These are phyloP conservation scores for Carpatolechia fugitivella DNA, from an alignment of 2,888 invertebrate genomes.

Conservation along the genomic window DNA sequence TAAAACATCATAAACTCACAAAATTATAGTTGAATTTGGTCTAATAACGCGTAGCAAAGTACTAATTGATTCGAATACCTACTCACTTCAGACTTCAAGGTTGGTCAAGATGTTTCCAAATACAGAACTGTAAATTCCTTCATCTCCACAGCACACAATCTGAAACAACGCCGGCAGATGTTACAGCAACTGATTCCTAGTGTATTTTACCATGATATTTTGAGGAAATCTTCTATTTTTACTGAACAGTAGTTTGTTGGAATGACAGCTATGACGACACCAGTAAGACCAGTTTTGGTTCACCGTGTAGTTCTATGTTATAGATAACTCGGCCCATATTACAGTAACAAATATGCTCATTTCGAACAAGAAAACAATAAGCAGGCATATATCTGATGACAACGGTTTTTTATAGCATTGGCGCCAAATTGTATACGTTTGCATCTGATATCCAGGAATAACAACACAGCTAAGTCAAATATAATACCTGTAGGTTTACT, in stretches of 20 bases:
- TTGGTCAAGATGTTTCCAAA: slow-evolving; percentile 75
- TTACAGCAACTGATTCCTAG: not conserved
- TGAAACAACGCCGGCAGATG: slow-evolving; percentile 36
- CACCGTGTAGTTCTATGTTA: slow-evolving; percentile 42
- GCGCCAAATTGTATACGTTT: slow-evolving; percentile 79
- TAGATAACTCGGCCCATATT: slow-evolving; percentile 24
- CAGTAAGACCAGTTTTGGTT: slow-evolving; percentile 68
- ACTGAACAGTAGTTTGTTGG: slow-evolving; percentile 28
- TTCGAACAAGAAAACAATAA: slow-evolving; percentile 18
- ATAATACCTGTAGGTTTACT: not conserved
- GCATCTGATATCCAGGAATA: slow-evolving; percentile 31
- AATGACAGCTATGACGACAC: slow-evolving; percentile 76
- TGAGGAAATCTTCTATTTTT: slow-evolving; percentile 21
- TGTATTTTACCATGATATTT: slow-evolving; percentile 9
- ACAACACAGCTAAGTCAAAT: not conserved
- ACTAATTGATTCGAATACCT: slow-evolving; percentile 46
- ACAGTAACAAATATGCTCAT: slow-evolving; percentile 9
- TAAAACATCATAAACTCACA: not conserved
- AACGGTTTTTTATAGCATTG: slow-evolving; percentile 74
- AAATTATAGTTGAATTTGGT: slow-evolving; percentile 22
- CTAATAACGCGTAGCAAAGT: slow-evolving; percentile 33
- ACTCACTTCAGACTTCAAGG: slow-evolving; percentile 56
- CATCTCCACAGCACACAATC: slow-evolving; percentile 61
- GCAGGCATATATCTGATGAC: slow-evolving; percentile 24
- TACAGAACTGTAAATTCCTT: slow-evolving; percentile 56